A percentile compares a stretch with the other conserved stretches of the same genome.
These are phyloP conservation scores for Callyntrura sp. DNA, from an alignment of 2,888 invertebrate genomes.

Conservation along the genomic window DNA sequence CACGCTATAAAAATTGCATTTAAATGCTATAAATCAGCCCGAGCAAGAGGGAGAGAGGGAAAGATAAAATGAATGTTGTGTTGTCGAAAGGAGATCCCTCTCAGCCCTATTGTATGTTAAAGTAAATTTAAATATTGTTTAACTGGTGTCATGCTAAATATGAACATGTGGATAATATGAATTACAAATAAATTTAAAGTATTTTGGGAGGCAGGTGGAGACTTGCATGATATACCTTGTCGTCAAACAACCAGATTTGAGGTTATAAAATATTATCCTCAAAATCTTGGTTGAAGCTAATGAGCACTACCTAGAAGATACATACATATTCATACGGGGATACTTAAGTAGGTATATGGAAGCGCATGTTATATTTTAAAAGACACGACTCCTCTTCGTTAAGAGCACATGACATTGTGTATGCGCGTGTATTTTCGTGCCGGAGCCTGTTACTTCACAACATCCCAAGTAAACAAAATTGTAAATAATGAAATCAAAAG, in stretches of 20 bases:
- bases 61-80: slow-evolving; percentile 40
- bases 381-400: background rate
- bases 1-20: slow-evolving; percentile 15
- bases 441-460: slow-evolving; percentile 11
- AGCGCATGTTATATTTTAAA: slow-evolving; percentile 30
- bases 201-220: background rate
- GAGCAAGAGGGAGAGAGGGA: background rate
- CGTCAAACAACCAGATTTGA: background rate
- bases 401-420: background rate
- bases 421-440: background rate
- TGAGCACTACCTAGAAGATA: slow-evolving; percentile 32
- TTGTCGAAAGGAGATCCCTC: slow-evolving; percentile 13
- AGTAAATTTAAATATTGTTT: slow-evolving; percentile 52
- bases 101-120: slow-evolving; percentile 64
- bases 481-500: slow-evolving; percentile 74
- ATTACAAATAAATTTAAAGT: slow-evolving; percentile 18
- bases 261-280: background rate
- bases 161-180: slow-evolving; percentile 11
- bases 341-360: background rate
- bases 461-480: slow-evolving; percentile 51
- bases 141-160: slow-evolving; percentile 28
- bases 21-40: slow-evolving; percentile 5
- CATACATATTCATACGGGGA: background rate
- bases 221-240: background rate
- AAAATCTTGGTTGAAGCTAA: background rate